Base-by-base conservation (phyloP, 1,140 invertebrate genomes). In the Agrilus planipennis region DNA sequence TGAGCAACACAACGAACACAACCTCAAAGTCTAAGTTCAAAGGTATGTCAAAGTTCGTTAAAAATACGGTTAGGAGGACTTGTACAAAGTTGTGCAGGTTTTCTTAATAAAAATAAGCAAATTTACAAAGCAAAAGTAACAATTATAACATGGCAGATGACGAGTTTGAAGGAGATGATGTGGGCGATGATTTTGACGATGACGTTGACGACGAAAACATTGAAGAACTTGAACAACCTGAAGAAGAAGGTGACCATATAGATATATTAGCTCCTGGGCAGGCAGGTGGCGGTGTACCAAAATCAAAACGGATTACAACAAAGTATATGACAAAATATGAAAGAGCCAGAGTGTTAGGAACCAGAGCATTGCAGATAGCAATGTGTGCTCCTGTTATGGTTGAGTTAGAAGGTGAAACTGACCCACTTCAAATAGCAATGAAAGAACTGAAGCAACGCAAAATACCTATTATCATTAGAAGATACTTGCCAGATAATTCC, bases 341-440 rank as follows among this genome's bases (percentile, higher is more conserved):
- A 69, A 65, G 93, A 51, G 93, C 93, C 1, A 67, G 93, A 51
- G 87, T 97, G 0, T 61, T 95, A 45, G 95, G 93, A 94, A 99
- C 96, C 2, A 70, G 96, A 60, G 96, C 96, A 0, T 65, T 99
- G 18, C 96, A 99, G 66, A 99, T 99, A 57, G 91, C 95, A 0
- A 99, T 99, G 96, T 97, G 95, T 71, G 95, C 96, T 6, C 96
- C 96, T 3, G 92, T 99, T 0, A 99, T 99, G 96, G 96, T 99
- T 14, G 96, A 99, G 65, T 65, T 99, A 18, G 95, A 99, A 65
- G 93, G 93, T 28, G 96, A 99, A 71, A 99, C 92, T 0, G 96
- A 99, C 70, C 95, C 96, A 0, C 63, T 99, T 15, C 89, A 95
- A 61, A 98, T 99, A 55, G 96, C 96, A 0, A 95, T 97, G 85